These are phyloP conservation scores for Melikaiella ostensackeni DNA, from an alignment of 2,888 invertebrate species.

Conservation along the genomic window DNA sequence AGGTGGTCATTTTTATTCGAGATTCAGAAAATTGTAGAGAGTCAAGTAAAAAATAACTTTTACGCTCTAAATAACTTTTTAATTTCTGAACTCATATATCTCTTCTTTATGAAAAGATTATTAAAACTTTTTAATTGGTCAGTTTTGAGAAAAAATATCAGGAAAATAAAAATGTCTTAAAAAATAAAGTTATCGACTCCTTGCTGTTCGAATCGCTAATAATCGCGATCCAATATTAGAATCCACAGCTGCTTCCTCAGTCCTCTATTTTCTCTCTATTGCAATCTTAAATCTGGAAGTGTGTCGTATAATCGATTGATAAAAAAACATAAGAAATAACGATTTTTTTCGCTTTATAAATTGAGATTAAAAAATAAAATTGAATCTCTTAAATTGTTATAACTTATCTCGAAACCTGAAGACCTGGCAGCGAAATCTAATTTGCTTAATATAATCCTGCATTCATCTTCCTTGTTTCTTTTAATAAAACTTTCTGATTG, in stretches of 20 bases:
- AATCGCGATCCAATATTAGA: conserved; percentile 18
- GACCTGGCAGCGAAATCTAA: neutral
- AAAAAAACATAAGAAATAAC: neutral
- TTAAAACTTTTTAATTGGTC: neutral
- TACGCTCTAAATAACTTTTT: no score
- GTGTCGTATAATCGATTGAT: neutral
- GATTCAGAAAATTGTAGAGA: neutral
- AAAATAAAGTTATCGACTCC: neutral
- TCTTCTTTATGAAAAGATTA: neutral
- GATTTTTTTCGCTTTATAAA: neutral
- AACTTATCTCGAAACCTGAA: neutral
- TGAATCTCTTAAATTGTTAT: neutral
- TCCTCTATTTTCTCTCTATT: neutral
- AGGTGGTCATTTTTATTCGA: neutral
- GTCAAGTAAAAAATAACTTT: neutral
- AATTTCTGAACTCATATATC: no score
- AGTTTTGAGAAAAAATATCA: no score
- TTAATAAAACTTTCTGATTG: neutral
- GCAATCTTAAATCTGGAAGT: neutral
- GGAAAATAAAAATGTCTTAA: neutral
- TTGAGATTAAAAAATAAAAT: neutral
- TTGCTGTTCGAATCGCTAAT: conserved; percentile 12
- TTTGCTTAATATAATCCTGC: neutral
- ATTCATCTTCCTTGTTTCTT: neutral
- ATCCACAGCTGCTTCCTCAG: conserved; percentile 9